phyloP scores from a whole-genome alignment of 2,797 vertebrate species.

The Betta splendens region DNA sequence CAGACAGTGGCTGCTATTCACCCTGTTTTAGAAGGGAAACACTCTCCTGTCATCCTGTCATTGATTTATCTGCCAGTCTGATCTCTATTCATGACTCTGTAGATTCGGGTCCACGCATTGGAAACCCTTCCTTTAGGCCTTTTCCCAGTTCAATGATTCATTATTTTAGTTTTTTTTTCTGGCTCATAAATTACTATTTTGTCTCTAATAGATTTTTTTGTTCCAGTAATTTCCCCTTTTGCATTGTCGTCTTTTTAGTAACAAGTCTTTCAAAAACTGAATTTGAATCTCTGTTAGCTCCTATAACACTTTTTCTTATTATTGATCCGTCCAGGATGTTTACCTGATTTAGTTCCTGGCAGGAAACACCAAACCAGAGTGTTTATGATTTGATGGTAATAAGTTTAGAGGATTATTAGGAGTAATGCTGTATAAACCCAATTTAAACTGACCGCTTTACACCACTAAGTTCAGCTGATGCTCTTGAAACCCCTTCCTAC shows the following conservation, averaged over 20 bases:
- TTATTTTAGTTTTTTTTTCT: slow-evolving; percentile 20
- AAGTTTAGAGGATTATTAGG: slow-evolving; percentile 56
- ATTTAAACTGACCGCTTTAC: slow-evolving; percentile 50
- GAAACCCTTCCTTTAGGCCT: slow-evolving; percentile 9
- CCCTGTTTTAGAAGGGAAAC: slow-evolving; percentile 22
- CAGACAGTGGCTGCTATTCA: slow-evolving; percentile 37
- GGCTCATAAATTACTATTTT: too few species aligned
- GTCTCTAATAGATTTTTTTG: too few species aligned
- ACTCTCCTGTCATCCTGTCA: slow-evolving; percentile 37
- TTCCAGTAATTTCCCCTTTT: slow-evolving; percentile 18
- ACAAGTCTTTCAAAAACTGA: slow-evolving; percentile 25
- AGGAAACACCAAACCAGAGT: slow-evolving; percentile 54
- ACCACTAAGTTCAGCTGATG: slow-evolving; percentile 8
- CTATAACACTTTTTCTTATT: slow-evolving; percentile 14
- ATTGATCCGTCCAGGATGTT: slow-evolving; percentile 65
- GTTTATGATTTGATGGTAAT: slow-evolving; percentile 67
- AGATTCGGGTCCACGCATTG: slow-evolving; percentile 10
- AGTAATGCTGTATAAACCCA: slow-evolving; percentile 56
- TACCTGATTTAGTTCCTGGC: slow-evolving; percentile 59
- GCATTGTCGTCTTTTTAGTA: slow-evolving; percentile 18
- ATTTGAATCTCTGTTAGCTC: slow-evolving; percentile 28
- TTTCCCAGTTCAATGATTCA: slow-evolving; percentile 23
- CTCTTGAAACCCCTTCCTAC: slow-evolving; percentile 6
- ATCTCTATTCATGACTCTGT: slow-evolving; percentile 38
- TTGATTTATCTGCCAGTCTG: slow-evolving; percentile 43